Evolutionary conservation across 2,888 invertebrate genomes (phyloP), one percentile per base, ranked within the genome.

Genomic region (Yponomeuta plumbellus): DNA sequence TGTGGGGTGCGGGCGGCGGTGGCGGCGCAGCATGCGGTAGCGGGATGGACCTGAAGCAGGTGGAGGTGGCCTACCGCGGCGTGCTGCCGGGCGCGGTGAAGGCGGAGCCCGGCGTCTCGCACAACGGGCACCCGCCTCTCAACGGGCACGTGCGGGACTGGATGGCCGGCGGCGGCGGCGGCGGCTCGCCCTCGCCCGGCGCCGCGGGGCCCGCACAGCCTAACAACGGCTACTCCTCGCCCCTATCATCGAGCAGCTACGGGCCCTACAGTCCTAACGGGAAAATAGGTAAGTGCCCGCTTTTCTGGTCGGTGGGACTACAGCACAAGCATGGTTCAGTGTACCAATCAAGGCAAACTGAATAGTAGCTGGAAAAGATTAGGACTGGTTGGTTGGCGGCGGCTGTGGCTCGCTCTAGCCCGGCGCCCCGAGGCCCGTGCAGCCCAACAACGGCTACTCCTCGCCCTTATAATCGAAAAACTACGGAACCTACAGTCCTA

Each of bases 181-280:
- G 78, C 85, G 94, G 86, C 80, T 94, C 84, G 73, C 95, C 87
- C 26, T 94, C 94, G n/a, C 94, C 94, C 17, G 94, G 94, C 17
- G 94, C 94, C 66, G 93, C 94, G 13, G 84, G 88, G 69, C 93
- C 92, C 79, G 92, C 92, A 26, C 93, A 92, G 77, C 92, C 93
- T 72, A 94, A 93, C 80, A 96, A 96, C 77, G 97, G 97, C 67
- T 97, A 96, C 85, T 95, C 96, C 66, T 96, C 96, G 73, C 96
- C 97, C 22, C 94, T 96, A 92, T 96, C 96, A 66, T 95, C 96
- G 21, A 94, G 96, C 85, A 97, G 96, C 93, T 97, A 97, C 91
- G 97, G 97, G 76, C 96, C 96, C 2, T 97, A 97, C 85, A 97
- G 96, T 91, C 97, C 97, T 72, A 96, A 96, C 86, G 96, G 96